Conservation (phyloP, 2,113 vertebrate genomes). For the Fregetta grallaria region DNA sequence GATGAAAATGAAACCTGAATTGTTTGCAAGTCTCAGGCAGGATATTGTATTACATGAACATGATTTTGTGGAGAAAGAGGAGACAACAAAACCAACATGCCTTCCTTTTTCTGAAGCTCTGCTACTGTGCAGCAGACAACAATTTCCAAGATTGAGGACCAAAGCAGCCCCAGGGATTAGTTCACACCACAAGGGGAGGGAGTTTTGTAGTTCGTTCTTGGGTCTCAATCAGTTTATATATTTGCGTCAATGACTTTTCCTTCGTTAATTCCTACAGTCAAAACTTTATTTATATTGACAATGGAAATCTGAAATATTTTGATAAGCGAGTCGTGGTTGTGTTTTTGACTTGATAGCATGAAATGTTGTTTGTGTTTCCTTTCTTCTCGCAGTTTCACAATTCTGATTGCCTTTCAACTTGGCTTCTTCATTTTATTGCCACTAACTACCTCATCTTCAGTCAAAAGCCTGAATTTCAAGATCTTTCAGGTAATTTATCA, state of each 20-base stretch:
- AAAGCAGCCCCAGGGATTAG: background rate
- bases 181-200: too few species aligned
- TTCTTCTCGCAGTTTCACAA: conserved; percentile 87
- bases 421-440: conserved; percentile 98
- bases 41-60: background rate
- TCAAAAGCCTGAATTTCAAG: conserved; percentile 95
- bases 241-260: background rate
- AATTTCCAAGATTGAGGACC: background rate
- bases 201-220: rapidly evolving
- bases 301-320: background rate
- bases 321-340: background rate
- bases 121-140: background rate
- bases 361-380: background rate
- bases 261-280: background rate
- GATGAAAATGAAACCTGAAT: background rate
- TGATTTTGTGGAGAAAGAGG: background rate
- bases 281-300: background rate
- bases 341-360: background rate
- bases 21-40: background rate
- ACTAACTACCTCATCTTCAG: conserved; percentile 99
- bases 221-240: rapidly evolving
- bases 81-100: background rate
- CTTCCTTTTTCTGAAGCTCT: background rate
- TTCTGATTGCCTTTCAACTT: conserved; percentile 91
- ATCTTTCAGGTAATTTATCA: conserved; percentile 88